Base-by-base conservation (phyloP, 2,113 vertebrate genomes). In the Triplophysa dalaica region DNA sequence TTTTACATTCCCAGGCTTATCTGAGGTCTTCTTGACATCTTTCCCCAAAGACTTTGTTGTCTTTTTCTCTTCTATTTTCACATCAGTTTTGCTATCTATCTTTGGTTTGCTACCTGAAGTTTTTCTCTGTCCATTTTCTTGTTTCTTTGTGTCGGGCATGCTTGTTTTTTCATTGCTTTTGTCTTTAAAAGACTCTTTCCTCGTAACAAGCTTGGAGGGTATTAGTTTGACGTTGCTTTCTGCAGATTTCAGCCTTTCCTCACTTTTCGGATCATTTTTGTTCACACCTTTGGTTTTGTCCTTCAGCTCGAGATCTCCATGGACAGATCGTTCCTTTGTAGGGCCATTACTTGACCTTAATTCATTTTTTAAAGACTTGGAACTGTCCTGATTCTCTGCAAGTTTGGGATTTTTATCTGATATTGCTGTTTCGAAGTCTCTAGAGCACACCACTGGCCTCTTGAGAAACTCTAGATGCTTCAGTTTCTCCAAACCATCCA, bases 381-480 rank as follows among this genome's bases (percentile, higher is more conserved):
- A 75, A 29, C 94, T 94, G 69, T 95, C 94, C 61, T 88, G 92
- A 87, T 93, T 95, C 70, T 92, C 94, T 0, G 92, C 79, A 33
- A 92, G 88, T 70, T 45, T 91, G 0, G 91, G 92, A 29, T 81
- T 90, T 75, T 88, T 92, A 54, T 93, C 91, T 0, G 54, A 63
- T 0, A 81, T 83, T 24, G 81, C 6, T 0, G 0, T 22, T 56
- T 90, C 93, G 54, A 95, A 68, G 61, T 96, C 95, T 0, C 91
- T 90, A 13, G 87, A 89, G 0, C 94, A 95, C 61, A 94, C 92
- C 61, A 94, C 92, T 0, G 95, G 94, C 1, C 90, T 84, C 67
- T 81, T 93, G 76, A 96, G 87, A 83, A 95, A 96, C 4, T 92
- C 90, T 82, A 96, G 62, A 81, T 96, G 94, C 85, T 91, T 93